Evolutionary conservation across 2,888 invertebrate species (phyloP), one percentile per base, ranked within the genome.

Genomic region (Campopleginae sp.): DNA sequence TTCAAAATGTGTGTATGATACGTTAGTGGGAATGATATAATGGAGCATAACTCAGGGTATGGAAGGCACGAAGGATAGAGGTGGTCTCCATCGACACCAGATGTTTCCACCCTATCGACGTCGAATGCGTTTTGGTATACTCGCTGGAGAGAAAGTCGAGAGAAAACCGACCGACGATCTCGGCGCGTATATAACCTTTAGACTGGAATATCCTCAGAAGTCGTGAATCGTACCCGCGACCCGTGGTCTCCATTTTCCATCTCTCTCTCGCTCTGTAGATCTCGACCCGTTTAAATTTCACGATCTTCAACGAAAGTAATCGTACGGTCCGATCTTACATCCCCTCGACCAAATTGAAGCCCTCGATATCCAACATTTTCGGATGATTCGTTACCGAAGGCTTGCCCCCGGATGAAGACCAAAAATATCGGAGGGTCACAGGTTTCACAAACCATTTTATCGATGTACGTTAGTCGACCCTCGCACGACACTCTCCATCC

Each of bases 71-170:
- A 85, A 85, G 46, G 74, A 63, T 78, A 46, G 58, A 58, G 68
- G 33, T 77, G 44, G 33, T 89, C 88, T 89, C 88, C 80, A 89
- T 89, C 89, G 86, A 85, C 72, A 86, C 86, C 90, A 90, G 89
- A 88, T 90, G 89, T 87, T 87, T 87, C 85, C 86, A 77, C 81
- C 74, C 86, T 84, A 88, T 88, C 84, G 88, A 87, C 85, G 80
- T 84, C 76, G 66, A 78, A 46, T 61, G 83, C 70, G 71, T 77
- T 10, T 44, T 51, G 54, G 77, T 75, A 66, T 77, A 74, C 77
- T 63, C 38, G 44, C 61, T 33, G 48, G 66, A 12, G 54, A 44
- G 71, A 68, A 78, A 84, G 72, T 74, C 77, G 68, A 48, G 63
- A 54, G 76, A 68, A 54, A 80, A 31, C 71, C 51, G 61, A 65